Evolutionary conservation across 37 sponge, comb jelly and placozoan genomes (phyloP).

Genomic region (Mnemiopsis leidyi): DNA sequence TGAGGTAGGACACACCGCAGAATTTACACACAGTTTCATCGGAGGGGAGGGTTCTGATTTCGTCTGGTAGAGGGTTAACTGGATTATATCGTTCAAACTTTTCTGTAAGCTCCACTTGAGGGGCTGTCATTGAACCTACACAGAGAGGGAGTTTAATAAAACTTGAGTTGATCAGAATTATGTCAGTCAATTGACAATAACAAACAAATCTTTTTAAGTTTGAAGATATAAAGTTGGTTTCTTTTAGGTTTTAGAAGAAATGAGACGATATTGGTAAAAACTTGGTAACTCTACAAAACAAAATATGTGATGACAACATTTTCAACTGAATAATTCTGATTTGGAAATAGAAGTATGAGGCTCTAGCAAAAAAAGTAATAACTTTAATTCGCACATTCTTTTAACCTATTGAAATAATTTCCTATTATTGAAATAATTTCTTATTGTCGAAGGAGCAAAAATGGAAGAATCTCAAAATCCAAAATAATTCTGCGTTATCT

Average conservation of each 20-base stretch:
- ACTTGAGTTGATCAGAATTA: no score
- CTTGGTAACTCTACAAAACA: slow-evolving; percentile 6
- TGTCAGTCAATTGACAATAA: no score
- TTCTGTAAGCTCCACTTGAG: neutral
- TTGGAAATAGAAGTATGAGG: neutral
- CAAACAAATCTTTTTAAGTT: no score
- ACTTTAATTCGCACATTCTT: no score
- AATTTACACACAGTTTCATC: slow-evolving; percentile 81
- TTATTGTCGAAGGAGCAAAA: no score
- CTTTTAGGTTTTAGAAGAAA: neutral
- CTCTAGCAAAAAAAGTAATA: no score
- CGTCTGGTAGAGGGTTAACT: slow-evolving; percentile 71
- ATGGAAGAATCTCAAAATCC: no score
- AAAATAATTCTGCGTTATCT: no score
- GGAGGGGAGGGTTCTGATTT: slow-evolving; percentile 68
- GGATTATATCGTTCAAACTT: slow-evolving; percentile 67
- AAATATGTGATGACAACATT: neutral
- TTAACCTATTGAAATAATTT: no score
- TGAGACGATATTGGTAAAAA: neutral
- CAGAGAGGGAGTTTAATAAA: no score
- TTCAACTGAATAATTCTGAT: neutral
- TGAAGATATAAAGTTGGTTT: no score
- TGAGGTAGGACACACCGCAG: slow-evolving; percentile 84
- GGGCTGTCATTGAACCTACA: neutral
- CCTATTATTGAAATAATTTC: no score